Evolutionary conservation across 2,113 vertebrate species (phyloP).

Genomic region (Reinhardtius hippoglossoides): DNA sequence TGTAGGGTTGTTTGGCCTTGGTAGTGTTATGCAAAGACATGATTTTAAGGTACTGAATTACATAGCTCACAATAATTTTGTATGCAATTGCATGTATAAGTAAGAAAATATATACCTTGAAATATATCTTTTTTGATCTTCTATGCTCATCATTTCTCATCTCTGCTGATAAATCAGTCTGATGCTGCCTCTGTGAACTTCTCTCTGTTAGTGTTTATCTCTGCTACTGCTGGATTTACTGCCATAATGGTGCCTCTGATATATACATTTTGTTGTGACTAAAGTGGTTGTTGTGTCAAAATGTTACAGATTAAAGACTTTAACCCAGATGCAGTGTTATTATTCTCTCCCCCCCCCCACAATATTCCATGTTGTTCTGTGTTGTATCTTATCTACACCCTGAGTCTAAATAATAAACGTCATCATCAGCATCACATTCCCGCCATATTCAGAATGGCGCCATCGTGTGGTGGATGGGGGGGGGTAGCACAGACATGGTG

Average conservation of each 20-base stretch:
- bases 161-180: background rate
- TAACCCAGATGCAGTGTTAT: background rate
- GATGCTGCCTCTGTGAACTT: background rate
- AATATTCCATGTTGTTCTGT: no score
- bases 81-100: no score
- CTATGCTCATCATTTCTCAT: background rate
- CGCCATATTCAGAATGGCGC: background rate
- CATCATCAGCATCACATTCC: no score
- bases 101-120: no score
- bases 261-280: slow-evolving; percentile 10
- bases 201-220: background rate
- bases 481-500: no score
- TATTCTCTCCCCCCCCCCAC: no score
- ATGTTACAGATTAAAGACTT: slow-evolving; percentile 8
- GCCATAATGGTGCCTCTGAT: background rate
- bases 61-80: no score
- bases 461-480: slow-evolving; percentile 27
- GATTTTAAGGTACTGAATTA: no score
- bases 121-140: background rate
- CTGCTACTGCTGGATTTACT: background rate
- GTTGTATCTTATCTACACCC: no score
- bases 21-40: no score
- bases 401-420: no score
- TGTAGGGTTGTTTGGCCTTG: no score
- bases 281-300: background rate